These are phyloP conservation scores for Magallana ariakensis DNA, from an alignment of 1,140 invertebrate genomes.

Conservation along the genomic window DNA sequence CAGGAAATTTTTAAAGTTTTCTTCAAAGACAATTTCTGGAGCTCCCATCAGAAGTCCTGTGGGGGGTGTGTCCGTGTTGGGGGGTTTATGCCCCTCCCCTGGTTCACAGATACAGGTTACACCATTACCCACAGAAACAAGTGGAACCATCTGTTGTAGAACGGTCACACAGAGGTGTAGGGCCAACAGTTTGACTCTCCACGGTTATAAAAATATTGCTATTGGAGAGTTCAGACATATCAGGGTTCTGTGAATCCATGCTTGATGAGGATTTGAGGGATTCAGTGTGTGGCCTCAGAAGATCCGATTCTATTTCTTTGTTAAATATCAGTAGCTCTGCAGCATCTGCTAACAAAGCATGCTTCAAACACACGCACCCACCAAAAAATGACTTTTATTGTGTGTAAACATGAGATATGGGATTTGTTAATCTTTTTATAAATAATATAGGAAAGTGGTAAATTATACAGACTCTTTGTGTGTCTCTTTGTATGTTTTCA, in stretches of 20 bases:
- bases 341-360: no score
- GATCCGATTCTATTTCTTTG: no score
- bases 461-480: no score
- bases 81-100: not conserved
- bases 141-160: not conserved
- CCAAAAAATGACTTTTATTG: no score
- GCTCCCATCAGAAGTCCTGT: not conserved
- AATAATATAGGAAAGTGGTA: no score
- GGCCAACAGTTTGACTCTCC: not conserved
- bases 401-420: no score
- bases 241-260: not conserved
- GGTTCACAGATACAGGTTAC: slow-evolving; percentile 1
- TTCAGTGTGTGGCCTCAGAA: not conserved
- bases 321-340: no score
- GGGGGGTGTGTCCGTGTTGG: not conserved
- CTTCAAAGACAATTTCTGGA: slow-evolving; percentile 2
- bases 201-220: not conserved
- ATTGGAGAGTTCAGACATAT: slow-evolving; percentile 4
- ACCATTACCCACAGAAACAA: not conserved
- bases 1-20: not conserved
- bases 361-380: no score
- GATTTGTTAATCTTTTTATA: no score
- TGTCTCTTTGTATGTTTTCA: no score
- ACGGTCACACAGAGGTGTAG: not conserved
- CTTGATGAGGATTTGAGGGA: not conserved